phyloP scores from a whole-genome alignment of 2,888 invertebrate genomes.

The Zhuqinia jingwanae region DNA sequence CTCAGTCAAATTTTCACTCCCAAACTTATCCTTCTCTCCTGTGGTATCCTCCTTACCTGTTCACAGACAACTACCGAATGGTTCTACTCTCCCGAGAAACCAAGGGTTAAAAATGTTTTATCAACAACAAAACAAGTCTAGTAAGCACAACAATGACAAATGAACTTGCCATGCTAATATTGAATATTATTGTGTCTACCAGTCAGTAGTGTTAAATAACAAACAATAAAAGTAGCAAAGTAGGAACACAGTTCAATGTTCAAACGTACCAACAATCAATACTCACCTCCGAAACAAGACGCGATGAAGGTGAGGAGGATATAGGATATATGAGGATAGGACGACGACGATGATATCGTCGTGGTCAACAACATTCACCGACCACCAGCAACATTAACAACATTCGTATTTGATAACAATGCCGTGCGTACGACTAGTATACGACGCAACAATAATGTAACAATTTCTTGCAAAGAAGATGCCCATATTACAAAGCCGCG shows the following conservation, averaged over 20 bases:
- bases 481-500: not conserved
- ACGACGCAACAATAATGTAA: not conserved
- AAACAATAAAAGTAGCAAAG: not conserved
- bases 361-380: not conserved
- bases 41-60: slow-evolving; percentile 30
- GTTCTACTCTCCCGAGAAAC: slow-evolving; percentile 39
- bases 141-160: slow-evolving; percentile 42
- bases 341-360: not conserved
- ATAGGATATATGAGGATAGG: not conserved
- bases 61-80: slow-evolving; percentile 30
- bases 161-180: slow-evolving; percentile 13
- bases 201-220: slow-evolving; percentile 41
- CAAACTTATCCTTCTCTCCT: no score
- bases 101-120: slow-evolving; percentile 49
- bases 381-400: not conserved
- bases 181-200: not conserved
- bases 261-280: not conserved
- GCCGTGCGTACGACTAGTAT: slow-evolving; percentile 31
- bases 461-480: not conserved
- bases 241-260: slow-evolving; percentile 37
- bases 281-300: no score
- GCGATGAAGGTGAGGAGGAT: not conserved
- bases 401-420: slow-evolving; percentile 17
- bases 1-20: not conserved
- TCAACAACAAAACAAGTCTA: slow-evolving; percentile 23